Percentiles rank a stretch among this genome's conserved stretches.
Evolutionary conservation across 2,797 vertebrate species (phyloP).

Genomic region (Scyliorhinus canicula): DNA sequence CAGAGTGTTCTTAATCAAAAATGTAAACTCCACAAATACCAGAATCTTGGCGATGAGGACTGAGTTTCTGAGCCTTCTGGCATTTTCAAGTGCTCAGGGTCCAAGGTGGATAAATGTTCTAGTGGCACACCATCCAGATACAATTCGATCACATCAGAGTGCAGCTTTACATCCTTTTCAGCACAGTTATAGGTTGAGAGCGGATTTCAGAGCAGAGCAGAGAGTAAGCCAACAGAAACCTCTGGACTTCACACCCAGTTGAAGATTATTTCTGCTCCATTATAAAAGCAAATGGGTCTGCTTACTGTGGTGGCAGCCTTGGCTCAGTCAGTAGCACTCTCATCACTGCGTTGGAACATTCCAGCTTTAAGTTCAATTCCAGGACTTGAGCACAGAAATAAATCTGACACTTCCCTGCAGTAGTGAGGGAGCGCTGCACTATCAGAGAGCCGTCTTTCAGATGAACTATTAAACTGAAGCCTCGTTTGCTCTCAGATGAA

Average conservation of each 20-base stretch:
- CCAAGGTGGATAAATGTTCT: background rate
- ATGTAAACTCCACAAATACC: background rate
- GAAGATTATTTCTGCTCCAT: background rate
- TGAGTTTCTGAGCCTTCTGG: conserved; percentile 39
- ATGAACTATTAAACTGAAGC: background rate
- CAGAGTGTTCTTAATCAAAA: background rate
- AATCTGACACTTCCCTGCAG: too few species aligned
- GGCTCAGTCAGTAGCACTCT: too few species aligned
- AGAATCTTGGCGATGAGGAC: too few species aligned
- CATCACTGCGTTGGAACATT: too few species aligned
- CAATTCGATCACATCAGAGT: background rate
- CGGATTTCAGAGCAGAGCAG: background rate
- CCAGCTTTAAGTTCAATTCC: too few species aligned
- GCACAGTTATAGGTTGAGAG: too few species aligned
- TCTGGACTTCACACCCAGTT: background rate
- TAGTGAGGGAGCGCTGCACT: too few species aligned
- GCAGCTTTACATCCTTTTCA: too few species aligned
- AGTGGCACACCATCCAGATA: background rate
- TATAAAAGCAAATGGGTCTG: background rate
- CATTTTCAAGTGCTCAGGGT: conserved; percentile 23
- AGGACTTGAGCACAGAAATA: too few species aligned
- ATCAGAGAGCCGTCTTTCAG: background rate
- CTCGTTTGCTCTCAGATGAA: too few species aligned
- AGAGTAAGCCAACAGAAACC: background rate
- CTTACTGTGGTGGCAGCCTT: too few species aligned